Evolutionary conservation across 2,113 vertebrate species (phyloP), one percentile per base, ranked within the genome.

Genomic region (Pica pica): DNA sequence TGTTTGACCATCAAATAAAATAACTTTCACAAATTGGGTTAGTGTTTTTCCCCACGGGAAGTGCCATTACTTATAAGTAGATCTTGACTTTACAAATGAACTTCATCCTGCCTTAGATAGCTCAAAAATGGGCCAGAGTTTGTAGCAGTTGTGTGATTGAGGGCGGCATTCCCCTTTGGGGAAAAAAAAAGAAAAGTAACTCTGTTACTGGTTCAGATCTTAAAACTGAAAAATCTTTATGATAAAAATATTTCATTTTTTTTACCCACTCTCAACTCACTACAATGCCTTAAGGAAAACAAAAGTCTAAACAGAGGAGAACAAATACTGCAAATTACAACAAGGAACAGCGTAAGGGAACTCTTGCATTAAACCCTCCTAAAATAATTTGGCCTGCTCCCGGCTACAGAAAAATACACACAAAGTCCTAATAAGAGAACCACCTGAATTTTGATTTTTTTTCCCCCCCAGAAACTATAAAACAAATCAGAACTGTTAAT

Each of bases 1-100:
- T 87, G 70, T 90, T 27, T 82, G 78, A 82, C 88, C 78, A 91
- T 90, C 77, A 87, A 83, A 79, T 81, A 92, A 93, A 94, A 88
- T 89, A 94, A 89, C 88, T 89, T 81, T 28, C 83, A 82, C 69
- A 92, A 93, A 95, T 27, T 81, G 69, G 8, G 65, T 86, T 67
- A 90, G 44, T 49, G 57, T 92, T 94, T 96, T 96, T 93, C 92
- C 89, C 94, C 57, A 83, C 1, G 0, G 93, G 92, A 96, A 94
- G 53, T 46, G 9, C 57, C 76, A 94, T 93, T 94, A 93, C 57
- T 53, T 89, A 16, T 42, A 92, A 90, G 83, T 59, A 92, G 86
- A 87, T 93, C 65, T 69, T 52, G 73, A 83, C 68, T 73, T 95
- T 81, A 77, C 47, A 94, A 96, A 92, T 84, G 61, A 90, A 83